Percentiles rank a stretch among this genome's conserved stretches.
phyloP scores from a whole-genome alignment of 2,113 vertebrate genomes.

The Ameiurus melas region DNA sequence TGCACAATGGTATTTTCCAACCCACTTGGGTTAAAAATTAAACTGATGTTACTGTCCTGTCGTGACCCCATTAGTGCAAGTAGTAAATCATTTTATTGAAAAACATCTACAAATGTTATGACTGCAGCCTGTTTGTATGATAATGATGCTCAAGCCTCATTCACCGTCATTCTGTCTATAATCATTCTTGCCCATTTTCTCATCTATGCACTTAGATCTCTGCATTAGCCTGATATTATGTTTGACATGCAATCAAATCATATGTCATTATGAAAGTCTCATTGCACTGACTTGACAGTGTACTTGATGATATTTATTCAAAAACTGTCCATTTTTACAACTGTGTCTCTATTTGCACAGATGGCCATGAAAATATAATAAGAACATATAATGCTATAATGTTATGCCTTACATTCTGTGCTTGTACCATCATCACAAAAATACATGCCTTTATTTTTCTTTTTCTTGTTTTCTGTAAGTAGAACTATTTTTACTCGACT shows the following conservation, averaged over 20 bases:
- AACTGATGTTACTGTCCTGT: not conserved
- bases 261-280: not conserved
- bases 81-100: not conserved
- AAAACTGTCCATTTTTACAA: not conserved
- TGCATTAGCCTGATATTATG: not conserved
- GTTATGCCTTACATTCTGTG: not conserved
- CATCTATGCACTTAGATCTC: not conserved
- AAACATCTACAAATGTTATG: not conserved
- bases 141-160: not conserved
- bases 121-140: not conserved
- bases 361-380: not conserved
- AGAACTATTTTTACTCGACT: conserved; percentile 6
- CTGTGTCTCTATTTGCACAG: not conserved
- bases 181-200: not conserved
- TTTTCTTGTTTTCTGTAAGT: not conserved
- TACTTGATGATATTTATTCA: not conserved
- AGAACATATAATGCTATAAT: not conserved
- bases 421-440: not conserved
- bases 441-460: not conserved
- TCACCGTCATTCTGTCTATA: not conserved
- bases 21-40: not conserved
- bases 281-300: not conserved
- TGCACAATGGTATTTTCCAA: not conserved
- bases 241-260: not conserved
- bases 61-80: not conserved